Evolutionary conservation across 2,888 invertebrate genomes (phyloP), one percentile per base, ranked within the genome.

Genomic region (Protodeltote pygarga): DNA sequence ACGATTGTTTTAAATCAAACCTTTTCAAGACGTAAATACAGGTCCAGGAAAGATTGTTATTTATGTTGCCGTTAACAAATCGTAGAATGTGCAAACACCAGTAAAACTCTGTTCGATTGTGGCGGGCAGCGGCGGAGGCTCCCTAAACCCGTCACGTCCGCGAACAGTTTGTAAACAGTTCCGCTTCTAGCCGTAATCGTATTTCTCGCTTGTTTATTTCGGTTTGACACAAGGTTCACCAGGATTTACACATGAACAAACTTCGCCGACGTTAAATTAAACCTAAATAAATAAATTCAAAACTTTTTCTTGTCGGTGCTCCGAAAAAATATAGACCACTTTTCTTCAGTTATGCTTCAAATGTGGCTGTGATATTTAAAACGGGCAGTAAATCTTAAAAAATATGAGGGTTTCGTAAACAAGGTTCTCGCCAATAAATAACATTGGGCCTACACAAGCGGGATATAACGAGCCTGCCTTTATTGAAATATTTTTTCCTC

Each of bases 101-200:
- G 75, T 64, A 71, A 77, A 77, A 76, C 57, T 72, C 65, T 64
- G 65, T 73, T 74, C 72, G 67, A 73, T 71, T 71, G 73, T 60
- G 62, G 58, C 50, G 48, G 48, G 50, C 57, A 44, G 53, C 40
- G 29, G 53, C 57, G n/a, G n/a, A n/a, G n/a, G n/a, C n/a, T n/a
- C 60, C 55, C 64, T 47, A 64, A 71, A 62, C 50, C 71, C 67
- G 72, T 80, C 83, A 83, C 81, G 81, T 83, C 64, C 73, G 55
- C 65, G 68, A 63, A 67, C 75, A 77, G 79, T 85, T 84, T 79
- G 87, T 82, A 87, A 88, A 87, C 86, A 87, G 78, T 81, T 81
- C 76, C 77, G 78, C 71, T 75, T 73, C 73, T 65, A 68, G 68
- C 74, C 67, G 75, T 85, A 83, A 85, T 85, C 80, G 79, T 82